phyloP scores from a whole-genome alignment of 2,888 invertebrate genomes.

The Hedychridium roseum region DNA sequence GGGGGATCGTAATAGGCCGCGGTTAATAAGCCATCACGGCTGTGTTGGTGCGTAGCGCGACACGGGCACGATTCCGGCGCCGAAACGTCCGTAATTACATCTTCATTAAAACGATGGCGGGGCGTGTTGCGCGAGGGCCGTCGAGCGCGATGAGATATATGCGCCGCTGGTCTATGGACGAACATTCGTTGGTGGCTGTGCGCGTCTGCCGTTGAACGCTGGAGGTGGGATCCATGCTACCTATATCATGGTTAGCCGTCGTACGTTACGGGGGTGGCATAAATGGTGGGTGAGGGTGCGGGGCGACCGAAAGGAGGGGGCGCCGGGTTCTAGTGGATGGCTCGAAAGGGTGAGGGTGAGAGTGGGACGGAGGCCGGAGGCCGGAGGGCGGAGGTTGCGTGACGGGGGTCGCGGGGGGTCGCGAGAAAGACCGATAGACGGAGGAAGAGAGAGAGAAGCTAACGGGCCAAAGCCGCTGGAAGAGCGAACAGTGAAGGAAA shows the following conservation, averaged over 20 bases:
- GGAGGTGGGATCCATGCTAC: conserved; percentile 45
- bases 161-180: conserved; percentile 17
- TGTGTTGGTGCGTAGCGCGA: too few relatives aligned
- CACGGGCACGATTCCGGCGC: conserved; percentile 47
- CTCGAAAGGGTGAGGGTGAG: conserved; percentile 1
- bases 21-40: conserved; percentile 57
- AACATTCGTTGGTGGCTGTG: conserved; percentile 22
- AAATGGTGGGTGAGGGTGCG: conserved; percentile 40
- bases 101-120: conserved; percentile 61
- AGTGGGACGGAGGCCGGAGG: neutral
- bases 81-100: conserved; percentile 61
- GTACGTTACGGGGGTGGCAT: conserved; percentile 40
- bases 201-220: conserved; percentile 25
- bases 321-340: conserved; percentile 19
- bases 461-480: conserved; percentile 16
- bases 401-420: conserved; percentile 23
- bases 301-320: conserved; percentile 25
- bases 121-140: conserved; percentile 31
- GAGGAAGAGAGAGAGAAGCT: conserved; percentile 31
- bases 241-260: conserved; percentile 56
- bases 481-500: conserved; percentile 23
- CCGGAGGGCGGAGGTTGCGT: conserved; percentile 15
- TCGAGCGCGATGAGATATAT: conserved; percentile 10
- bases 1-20: too few relatives aligned
- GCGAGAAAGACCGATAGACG: conserved; percentile 40